Base-by-base conservation (phyloP, 2,797 vertebrate species). In the Discoglossus pictus region DNA sequence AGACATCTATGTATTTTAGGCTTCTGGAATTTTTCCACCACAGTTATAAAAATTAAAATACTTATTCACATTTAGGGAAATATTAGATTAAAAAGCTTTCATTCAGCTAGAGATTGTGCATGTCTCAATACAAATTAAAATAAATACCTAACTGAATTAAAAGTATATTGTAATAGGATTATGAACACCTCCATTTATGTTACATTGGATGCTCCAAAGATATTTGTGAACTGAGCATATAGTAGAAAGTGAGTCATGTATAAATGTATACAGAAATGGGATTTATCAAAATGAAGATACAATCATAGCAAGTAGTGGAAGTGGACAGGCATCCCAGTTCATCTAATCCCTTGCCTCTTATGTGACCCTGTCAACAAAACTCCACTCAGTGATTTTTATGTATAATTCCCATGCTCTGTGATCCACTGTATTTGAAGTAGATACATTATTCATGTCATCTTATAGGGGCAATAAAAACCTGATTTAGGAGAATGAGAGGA, bases 391-490 rank as follows among this genome's bases (percentile, higher is more conserved):
- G 35, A 4, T 48, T 68, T 58, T 68, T 59, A 68, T 63, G 43
- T 47, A 46, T 15, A 44, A 55, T 70, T 61, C 60, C 48, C 60
- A 70, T 54, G 48, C 35, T 61, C 52, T 63, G 40, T 38, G 17
- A 70, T 47, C 59, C 36, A 55, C 12, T 54, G 50, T 55, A 50
- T 48, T 15, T 40, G 13, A 61, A 70, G 52, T 17, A 63, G 42
- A 54, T 63, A 36, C 25, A 70, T 63, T 54, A 63, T 40, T 54
- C 38, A 54, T 70, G 59, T 55, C 58, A 70, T 55, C 20, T 39
- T 70, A 48, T 63, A 54, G 50, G 59, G 34, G 52, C 50, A 63
- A 56, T 70, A 70, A 70, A 70, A 63, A 44, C 4, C 39, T 63
- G 59, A 63, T 42, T 47, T 63, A 61, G 18, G 21, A 52, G 24